Base-by-base conservation (phyloP, 30 jellyfish, hydroid and myxozoan species). In the Euphysa ruthae region DNA sequence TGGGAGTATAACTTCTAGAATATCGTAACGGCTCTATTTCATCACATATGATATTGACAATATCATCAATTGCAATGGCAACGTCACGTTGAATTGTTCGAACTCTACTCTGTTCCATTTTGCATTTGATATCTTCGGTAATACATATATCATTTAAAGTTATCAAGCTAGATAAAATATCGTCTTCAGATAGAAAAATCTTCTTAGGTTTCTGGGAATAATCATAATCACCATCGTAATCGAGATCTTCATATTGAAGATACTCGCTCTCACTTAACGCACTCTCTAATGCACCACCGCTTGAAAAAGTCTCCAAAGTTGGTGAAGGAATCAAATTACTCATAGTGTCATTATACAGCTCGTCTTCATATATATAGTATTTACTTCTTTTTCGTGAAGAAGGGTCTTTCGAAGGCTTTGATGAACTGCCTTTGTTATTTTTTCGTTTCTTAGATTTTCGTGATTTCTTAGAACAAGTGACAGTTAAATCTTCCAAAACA, bases 361-460 rank as follows among this genome's bases (percentile, higher is more conserved):
- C 80, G 49, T 68, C 74, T 68, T 68, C 80, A 32, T 68, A 68
- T 10, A 68, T 54, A 32, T 68, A 68, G 49, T 68, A 68, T 16
- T 68, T 68, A n/a, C 72, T 68, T 21, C 80, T 14, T 43, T 68
- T 68, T 10, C 75, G 35, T 21, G 71, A 6, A 8, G 35, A 66
- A 13, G 23, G 35, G 66, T 16, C 66, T 16, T 33, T 63, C 13
- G 77, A 16, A 4, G 33, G 21, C 30, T 63, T 12, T 30, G 65
- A 43, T 12, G 77, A 4, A 0, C 43, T 65, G 21, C 18, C 21
- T 12, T 18, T 21, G 31, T 57, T 23, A 3, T 15, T 33, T 0
- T 65, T 65, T 12, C 31, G 49, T 15, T 38, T 23, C 55, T 38
- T 35, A 1, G 74, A 20, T 56, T 27, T 56, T 18, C 57, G 58